Base-by-base conservation (phyloP, 2,797 vertebrate genomes). In the Centroberyx gerrardi region DNA sequence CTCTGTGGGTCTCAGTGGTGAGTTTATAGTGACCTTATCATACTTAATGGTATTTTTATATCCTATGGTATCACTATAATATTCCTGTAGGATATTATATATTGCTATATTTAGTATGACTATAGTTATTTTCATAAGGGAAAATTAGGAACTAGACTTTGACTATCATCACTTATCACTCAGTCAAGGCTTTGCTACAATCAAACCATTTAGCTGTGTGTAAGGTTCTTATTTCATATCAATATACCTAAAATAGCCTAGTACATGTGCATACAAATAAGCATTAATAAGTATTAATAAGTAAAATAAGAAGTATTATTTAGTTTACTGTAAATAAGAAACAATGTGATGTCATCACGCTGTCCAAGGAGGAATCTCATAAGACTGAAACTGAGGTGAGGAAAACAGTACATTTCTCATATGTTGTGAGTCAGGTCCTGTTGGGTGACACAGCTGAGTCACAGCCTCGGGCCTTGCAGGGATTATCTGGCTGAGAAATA, bases 351-450 rank as follows among this genome's bases (percentile, higher is more conserved):
- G 56, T 78, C 72, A 81, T 46, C 60, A 59, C 1, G 13, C 67
- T 44, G 31, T 0, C 0, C 70, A 71, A 60, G 81, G 69, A 17
- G 46, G 27, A 48, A 5, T 64, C 27, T 81, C 31, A 31, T 15
- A 28, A 38, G 68, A 84, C 85, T 83, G 90, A 93, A 90, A 93
- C 92, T 53, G 36, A 44, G 65, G 51, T 6, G 17, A 42, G 27
- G 28, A 69, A 81, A 87, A 65, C 2, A 22, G 12, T 10, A 12
- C 51, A 28, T 74, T 52, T 56, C 28, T 46, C 54, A 61, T 29
- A 33, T 54, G 2, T n/a, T 17, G 31, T 87, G 89, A 88, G 75
- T 87, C 87, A 91, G 10, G 0, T 49, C 54, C 28, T 28, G 31
- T 2, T 40, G 33, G 10, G 44, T 51, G 64, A 71, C 63, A 44